Evolutionary conservation across 2,113 vertebrate species (phyloP).

Genomic region (Syrrhaptes paradoxus): DNA sequence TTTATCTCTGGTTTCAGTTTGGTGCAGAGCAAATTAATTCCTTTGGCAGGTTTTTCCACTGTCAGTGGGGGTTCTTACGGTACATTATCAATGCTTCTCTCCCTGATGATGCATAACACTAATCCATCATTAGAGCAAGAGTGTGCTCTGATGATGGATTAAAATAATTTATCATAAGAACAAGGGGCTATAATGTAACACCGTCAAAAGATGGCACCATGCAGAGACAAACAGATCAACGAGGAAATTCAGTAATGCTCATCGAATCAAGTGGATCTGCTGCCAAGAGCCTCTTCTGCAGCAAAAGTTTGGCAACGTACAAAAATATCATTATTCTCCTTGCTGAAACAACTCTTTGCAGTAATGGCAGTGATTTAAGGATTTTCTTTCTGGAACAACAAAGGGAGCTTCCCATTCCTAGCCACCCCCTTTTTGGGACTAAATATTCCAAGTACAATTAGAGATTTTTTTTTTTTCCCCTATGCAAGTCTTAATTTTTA

Average conservation of each 20-base stretch:
- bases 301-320: constrained; percentile 67
- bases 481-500: background rate
- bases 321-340: constrained; percentile 58
- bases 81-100: constrained; percentile 43
- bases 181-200: constrained; percentile 64
- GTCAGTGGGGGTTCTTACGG: constrained; percentile 15
- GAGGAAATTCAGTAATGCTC: constrained; percentile 63
- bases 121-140: constrained; percentile 57
- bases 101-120: constrained; percentile 53
- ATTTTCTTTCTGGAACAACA: background rate
- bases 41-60: constrained; percentile 39
- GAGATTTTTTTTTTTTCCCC: background rate
- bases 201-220: constrained; percentile 64
- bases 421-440: background rate
- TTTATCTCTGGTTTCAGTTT: background rate
- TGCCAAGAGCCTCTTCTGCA: constrained; percentile 63
- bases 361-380: constrained; percentile 6
- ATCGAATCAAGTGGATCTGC: constrained; percentile 28
- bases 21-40: constrained; percentile 28
- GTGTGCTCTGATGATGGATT: constrained; percentile 61
- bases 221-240: constrained; percentile 62
- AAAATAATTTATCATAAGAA: constrained; percentile 72
- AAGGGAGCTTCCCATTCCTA: background rate
- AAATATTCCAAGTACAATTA: background rate
- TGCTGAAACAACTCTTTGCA: constrained; percentile 29